Conservation (phyloP, 2,888 invertebrate genomes). For the Aproaerema taeniolella region DNA sequence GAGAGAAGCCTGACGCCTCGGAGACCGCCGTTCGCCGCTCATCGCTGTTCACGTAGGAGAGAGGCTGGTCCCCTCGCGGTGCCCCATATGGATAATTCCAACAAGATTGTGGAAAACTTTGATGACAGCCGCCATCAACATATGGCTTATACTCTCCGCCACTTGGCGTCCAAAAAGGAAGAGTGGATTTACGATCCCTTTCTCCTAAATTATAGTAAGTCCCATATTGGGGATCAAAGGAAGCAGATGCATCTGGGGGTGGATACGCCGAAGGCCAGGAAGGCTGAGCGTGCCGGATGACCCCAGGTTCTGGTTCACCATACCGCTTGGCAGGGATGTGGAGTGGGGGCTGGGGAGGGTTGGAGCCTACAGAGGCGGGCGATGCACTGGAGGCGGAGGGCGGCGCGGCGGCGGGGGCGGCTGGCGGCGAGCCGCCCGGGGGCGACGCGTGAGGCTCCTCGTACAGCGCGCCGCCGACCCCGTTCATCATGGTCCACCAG, state of each 20-base stretch:
- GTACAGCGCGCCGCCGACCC: slow-evolving; percentile 86
- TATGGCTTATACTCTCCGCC: slow-evolving; percentile 81
- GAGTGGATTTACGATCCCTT: slow-evolving; percentile 79
- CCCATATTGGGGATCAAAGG: slow-evolving; percentile 84
- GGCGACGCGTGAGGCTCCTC: slow-evolving; percentile 82
- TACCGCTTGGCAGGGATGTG: slow-evolving; percentile 94
- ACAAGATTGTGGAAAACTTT: slow-evolving; percentile 84
- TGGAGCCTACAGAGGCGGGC: slow-evolving; percentile 80
- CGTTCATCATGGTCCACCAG: slow-evolving; percentile 92
- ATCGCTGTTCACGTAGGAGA: slow-evolving; percentile 84
- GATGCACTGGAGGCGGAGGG: slow-evolving; percentile 74
- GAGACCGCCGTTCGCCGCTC: slow-evolving; percentile 82
- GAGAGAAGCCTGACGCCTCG: slow-evolving; percentile 81
- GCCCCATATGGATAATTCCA: slow-evolving; percentile 84
- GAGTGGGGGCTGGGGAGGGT: slow-evolving; percentile 86
- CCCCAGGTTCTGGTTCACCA: slow-evolving; percentile 79
- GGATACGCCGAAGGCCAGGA: slow-evolving; percentile 88
- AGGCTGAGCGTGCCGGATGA: slow-evolving; percentile 87
- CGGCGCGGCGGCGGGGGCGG: slow-evolving; percentile 83
- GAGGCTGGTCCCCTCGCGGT: slow-evolving; percentile 81
- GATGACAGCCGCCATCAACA: slow-evolving; percentile 79
- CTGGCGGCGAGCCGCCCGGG: slow-evolving; percentile 79
- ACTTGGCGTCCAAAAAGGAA: slow-evolving; percentile 83
- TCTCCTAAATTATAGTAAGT: slow-evolving; percentile 86
- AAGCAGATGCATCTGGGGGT: slow-evolving; percentile 80